Conservation (phyloP, 2,113 vertebrate genomes). For the Dascyllus trimaculatus region DNA sequence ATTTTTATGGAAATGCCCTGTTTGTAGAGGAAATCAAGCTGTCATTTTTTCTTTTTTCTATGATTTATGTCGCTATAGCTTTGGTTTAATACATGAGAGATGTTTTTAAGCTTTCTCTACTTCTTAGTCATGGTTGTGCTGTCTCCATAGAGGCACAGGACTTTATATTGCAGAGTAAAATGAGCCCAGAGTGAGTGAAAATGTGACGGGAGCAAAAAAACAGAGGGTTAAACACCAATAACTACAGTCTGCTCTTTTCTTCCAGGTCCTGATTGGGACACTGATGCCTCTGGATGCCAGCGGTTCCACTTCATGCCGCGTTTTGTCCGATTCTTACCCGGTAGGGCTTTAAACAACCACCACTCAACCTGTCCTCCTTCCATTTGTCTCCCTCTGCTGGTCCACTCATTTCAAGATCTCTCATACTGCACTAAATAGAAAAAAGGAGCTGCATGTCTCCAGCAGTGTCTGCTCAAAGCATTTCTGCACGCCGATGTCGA, state of each 20-base stretch:
- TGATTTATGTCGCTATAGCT: no score
- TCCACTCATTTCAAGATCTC: not conserved
- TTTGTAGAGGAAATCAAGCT: no score
- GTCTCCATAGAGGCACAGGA: no score
- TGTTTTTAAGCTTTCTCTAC: no score
- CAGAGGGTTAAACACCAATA: not conserved
- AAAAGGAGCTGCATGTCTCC: not conserved
- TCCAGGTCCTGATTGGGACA: conserved; percentile 90
- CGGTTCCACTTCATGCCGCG: conserved; percentile 98
- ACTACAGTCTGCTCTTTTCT: conserved; percentile 15
- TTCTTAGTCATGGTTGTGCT: no score
- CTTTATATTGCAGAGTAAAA: not conserved
- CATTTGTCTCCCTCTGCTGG: conserved; percentile 26
- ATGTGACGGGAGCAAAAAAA: not conserved
- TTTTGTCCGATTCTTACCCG: conserved; percentile 96
- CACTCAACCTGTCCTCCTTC: rapidly evolving
- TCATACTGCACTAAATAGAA: not conserved
- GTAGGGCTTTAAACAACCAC: conserved; percentile 74
- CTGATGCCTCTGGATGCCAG: conserved; percentile 85
- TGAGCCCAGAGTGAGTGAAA: not conserved
- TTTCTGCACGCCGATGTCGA: not conserved
- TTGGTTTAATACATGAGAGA: no score
- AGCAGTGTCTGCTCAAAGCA: not conserved
- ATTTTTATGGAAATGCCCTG: no score
- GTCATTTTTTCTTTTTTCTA: no score